Evolutionary conservation across 2,797 vertebrate species (phyloP).

Genomic region (Choloepus didactylus): DNA sequence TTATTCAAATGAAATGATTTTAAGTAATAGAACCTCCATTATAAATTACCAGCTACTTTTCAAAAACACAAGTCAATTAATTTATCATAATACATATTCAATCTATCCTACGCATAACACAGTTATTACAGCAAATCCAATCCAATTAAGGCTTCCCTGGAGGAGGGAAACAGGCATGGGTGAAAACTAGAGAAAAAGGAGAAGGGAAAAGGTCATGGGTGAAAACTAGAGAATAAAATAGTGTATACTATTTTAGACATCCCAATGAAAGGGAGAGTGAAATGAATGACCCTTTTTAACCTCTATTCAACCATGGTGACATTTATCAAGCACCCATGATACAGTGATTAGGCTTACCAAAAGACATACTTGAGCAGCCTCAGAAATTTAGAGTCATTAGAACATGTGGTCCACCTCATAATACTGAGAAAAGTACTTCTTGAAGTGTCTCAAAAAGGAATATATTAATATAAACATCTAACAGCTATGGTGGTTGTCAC

Average conservation of each 20-base stretch:
- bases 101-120: not conserved
- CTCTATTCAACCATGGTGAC: not conserved
- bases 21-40: constrained; percentile 15
- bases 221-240: constrained; percentile 22
- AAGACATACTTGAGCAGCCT: constrained; percentile 1
- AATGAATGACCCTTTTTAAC: constrained; percentile 11
- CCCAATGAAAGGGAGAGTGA: not conserved
- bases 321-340: not conserved
- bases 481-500: not conserved
- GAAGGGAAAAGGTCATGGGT: not conserved
- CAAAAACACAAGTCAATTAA: constrained; percentile 35
- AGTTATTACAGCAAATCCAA: not conserved
- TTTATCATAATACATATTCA: constrained; percentile 34
- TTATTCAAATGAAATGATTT: constrained; percentile 47
- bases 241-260: not conserved
- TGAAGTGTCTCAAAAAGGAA: constrained; percentile 39
- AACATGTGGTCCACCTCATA: not conserved
- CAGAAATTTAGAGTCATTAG: constrained; percentile 7
- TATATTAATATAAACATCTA: not conserved
- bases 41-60: constrained; percentile 33
- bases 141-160: not conserved
- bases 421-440: constrained; percentile 30
- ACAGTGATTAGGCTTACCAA: not conserved
- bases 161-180: not conserved
- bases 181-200: too few species aligned